Conservation (phyloP, 2,797 vertebrate genomes). For the Myotis daubentonii region DNA sequence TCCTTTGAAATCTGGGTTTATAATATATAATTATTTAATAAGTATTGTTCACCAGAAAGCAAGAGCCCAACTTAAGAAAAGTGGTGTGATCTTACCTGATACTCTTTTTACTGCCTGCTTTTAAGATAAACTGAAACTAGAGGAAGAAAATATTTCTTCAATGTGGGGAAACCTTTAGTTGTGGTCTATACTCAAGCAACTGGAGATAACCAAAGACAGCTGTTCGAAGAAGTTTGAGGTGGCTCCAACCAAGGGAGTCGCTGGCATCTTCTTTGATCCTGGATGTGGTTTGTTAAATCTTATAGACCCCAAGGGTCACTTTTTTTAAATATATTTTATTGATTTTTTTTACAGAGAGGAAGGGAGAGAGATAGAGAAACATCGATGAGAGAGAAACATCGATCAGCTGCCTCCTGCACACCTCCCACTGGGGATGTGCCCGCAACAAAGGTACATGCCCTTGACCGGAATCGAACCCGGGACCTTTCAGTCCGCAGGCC, state of each 20-base stretch:
- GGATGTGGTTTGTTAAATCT: background rate
- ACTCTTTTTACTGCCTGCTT: background rate
- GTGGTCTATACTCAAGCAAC: background rate
- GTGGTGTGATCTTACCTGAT: background rate
- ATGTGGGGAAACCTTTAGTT: background rate
- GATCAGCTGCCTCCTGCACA: too few relatives aligned
- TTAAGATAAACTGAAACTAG: background rate
- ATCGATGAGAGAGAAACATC: too few relatives aligned
- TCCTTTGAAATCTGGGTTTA: background rate
- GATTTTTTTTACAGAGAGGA: too few relatives aligned
- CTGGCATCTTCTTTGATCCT: background rate
- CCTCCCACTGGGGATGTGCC: too few relatives aligned
- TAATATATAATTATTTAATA: background rate
- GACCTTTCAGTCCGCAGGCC: too few relatives aligned
- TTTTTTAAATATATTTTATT: too few relatives aligned
- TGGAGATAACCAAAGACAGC: background rate
- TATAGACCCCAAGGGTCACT: background rate
- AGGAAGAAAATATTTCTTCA: background rate
- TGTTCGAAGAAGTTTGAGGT: background rate
- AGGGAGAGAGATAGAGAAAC: too few relatives aligned
- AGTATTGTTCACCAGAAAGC: background rate
- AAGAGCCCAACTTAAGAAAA: background rate
- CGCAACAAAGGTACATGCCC: too few relatives aligned
- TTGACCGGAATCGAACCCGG: too few relatives aligned
- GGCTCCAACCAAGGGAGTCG: too few relatives aligned